Conservation (phyloP, 1,140 invertebrate species). For the Araneus ventricosus region DNA sequence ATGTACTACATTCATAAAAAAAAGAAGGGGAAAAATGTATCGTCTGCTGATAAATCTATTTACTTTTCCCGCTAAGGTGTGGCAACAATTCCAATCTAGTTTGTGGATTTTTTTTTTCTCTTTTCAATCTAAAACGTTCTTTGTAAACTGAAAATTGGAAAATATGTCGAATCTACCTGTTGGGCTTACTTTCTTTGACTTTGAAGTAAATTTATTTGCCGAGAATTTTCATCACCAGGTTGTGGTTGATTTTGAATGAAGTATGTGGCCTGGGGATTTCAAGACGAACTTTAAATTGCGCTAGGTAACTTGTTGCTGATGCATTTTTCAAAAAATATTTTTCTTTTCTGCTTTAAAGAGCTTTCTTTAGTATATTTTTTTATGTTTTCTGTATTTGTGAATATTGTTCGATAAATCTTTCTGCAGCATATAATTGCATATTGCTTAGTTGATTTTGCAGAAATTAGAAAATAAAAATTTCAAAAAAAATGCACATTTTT, state of each 20-base stretch:
- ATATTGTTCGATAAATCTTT: no score
- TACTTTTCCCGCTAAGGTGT: background rate
- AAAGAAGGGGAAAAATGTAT: background rate
- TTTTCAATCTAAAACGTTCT: constrained; percentile 19
- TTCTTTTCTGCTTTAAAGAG: background rate
- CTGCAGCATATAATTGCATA: no score
- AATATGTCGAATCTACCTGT: constrained; percentile 46
- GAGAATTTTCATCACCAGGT: background rate
- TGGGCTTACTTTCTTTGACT: background rate
- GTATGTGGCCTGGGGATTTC: background rate
- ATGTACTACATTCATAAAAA: constrained; percentile 15
- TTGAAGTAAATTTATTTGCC: constrained; percentile 11
- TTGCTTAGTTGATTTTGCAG: no score
- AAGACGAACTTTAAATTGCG: background rate
- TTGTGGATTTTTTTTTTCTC: background rate
- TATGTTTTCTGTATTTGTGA: no score
- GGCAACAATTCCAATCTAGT: constrained; percentile 11
- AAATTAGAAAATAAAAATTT: no score
- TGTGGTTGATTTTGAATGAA: background rate
- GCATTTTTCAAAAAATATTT: background rate
- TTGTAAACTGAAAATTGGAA: constrained; percentile 32
- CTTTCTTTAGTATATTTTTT: no score
- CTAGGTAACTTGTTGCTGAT: background rate
- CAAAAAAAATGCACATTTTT: no score
- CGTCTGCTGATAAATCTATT: constrained; percentile 33